Evolutionary conservation across 1,140 invertebrate genomes (phyloP).

Genomic region (Drosophila subobscura): DNA sequence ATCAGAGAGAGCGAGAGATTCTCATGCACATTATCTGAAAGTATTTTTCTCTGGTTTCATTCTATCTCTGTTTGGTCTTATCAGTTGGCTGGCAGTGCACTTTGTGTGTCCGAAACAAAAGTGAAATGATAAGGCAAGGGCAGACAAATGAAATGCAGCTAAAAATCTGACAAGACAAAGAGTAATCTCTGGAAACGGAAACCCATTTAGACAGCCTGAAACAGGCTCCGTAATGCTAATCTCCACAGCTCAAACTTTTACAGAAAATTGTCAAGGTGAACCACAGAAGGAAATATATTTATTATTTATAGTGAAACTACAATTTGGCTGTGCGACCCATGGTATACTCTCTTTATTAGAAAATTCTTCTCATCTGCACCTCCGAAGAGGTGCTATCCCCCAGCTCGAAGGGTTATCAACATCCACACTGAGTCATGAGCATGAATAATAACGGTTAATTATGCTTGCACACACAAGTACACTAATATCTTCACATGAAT

Average conservation of each 20-base stretch:
- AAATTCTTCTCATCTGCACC: not conserved
- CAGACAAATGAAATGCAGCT: conserved; percentile 25
- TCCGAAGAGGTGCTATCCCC: not conserved
- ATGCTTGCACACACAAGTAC: conserved; percentile 24
- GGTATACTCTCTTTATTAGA: too few relatives aligned
- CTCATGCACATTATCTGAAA: conserved; percentile 13
- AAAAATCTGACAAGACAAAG: conserved; percentile 11
- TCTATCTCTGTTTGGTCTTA: conserved; percentile 11
- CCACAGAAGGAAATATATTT: not conserved
- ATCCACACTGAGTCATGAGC: conserved; percentile 61
- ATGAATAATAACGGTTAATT: conserved; percentile 77
- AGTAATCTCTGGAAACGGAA: conserved; percentile 8
- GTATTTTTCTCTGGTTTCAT: not conserved
- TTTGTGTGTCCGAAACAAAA: conserved; percentile 32
- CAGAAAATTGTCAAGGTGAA: conserved; percentile 21
- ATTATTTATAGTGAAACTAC: too few relatives aligned
- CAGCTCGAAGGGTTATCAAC: conserved; percentile 33
- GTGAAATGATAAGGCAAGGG: conserved; percentile 54
- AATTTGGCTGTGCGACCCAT: too few relatives aligned
- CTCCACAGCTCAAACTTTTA: conserved; percentile 26
- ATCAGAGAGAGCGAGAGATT: conserved; percentile 16
- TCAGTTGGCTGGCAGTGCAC: conserved; percentile 14
- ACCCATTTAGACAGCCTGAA: conserved; percentile 23
- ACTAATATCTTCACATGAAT: conserved; percentile 16
- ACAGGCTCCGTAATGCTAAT: conserved; percentile 22